Evolutionary conservation across 2,888 invertebrate species (phyloP).

Genomic region (Eledone cirrhosa): DNA sequence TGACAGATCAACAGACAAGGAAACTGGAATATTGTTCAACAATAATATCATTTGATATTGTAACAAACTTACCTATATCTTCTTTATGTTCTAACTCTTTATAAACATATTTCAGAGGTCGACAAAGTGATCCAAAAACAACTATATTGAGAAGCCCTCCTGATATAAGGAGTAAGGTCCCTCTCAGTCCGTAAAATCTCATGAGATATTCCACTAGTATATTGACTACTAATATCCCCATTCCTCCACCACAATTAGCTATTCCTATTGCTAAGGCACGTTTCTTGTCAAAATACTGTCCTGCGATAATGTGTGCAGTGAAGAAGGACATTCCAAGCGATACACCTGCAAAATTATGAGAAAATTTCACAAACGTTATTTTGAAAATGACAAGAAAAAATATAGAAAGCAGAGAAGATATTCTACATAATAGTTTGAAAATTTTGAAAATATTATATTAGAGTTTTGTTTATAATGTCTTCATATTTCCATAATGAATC

Average conservation of each 20-base stretch:
- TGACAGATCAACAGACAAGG: too few species aligned
- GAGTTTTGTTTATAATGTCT: too few species aligned
- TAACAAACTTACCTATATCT: too few species aligned
- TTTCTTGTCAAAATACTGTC: background rate
- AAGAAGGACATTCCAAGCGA: background rate
- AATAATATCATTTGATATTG: too few species aligned
- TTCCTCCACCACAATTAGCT: background rate
- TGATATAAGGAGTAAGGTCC: background rate
- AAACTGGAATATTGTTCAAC: too few species aligned
- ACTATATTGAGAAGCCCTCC: background rate
- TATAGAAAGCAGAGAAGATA: too few species aligned
- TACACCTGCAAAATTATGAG: constrained; percentile 20
- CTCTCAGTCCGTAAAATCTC: background rate
- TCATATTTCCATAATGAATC: too few species aligned
- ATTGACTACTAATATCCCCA: background rate
- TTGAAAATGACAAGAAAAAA: too few species aligned
- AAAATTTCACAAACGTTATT: too few species aligned
- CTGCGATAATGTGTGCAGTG: background rate
- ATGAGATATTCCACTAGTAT: background rate
- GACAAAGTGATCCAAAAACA: constrained; percentile 9
- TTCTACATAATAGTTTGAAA: too few species aligned
- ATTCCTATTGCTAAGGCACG: constrained; percentile 4
- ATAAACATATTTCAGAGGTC: background rate
- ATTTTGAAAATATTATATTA: too few species aligned
- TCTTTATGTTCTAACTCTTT: too few species aligned